Evolutionary conservation across 2,113 vertebrate genomes (phyloP).

Genomic region (Pterocles burchelli): DNA sequence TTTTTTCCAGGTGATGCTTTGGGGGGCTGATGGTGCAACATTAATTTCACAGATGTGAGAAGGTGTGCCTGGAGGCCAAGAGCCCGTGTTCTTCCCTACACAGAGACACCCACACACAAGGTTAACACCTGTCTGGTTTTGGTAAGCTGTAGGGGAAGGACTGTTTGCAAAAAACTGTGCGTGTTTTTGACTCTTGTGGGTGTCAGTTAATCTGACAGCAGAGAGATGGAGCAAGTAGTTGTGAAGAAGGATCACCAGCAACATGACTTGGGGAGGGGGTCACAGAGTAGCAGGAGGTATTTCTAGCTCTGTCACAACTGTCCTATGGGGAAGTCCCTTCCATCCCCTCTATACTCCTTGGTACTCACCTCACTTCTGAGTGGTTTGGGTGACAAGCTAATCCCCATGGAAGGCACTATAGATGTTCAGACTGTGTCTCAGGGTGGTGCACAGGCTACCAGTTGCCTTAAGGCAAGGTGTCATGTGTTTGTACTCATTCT

Average conservation of each 20-base stretch:
- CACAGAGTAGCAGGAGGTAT: neutral
- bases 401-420: neutral
- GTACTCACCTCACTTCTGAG: neutral
- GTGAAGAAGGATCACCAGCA: neutral
- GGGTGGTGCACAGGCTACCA: neutral
- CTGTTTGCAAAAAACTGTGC: neutral
- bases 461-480: slow-evolving; percentile 23
- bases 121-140: neutral
- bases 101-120: neutral
- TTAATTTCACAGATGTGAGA: neutral
- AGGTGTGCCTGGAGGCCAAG: neutral
- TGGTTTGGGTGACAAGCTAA: neutral
- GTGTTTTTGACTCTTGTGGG: neutral
- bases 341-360: neutral
- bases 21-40: neutral
- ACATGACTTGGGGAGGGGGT: neutral
- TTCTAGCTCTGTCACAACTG: neutral
- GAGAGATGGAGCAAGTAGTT: neutral
- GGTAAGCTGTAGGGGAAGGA: neutral
- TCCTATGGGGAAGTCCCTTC: neutral
- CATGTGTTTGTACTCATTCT: slow-evolving; percentile 24
- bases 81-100: neutral
- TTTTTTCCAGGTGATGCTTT: neutral
- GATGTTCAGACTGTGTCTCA: neutral
- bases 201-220: neutral